Evolutionary conservation across 2,113 vertebrate species (phyloP).

Genomic region (Sphyrna mokarran): DNA sequence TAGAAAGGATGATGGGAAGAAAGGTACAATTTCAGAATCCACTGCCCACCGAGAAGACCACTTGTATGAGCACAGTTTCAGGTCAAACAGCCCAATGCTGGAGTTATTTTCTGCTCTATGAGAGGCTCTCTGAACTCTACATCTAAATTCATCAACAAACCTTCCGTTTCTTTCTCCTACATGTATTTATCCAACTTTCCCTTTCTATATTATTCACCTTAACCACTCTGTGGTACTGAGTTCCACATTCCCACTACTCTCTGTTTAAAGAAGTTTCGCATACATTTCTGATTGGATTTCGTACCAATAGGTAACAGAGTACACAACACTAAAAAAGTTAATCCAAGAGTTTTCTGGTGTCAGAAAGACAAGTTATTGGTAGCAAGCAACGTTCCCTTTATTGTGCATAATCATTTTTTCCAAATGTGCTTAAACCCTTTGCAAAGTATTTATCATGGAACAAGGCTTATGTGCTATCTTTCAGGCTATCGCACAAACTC

Average conservation of each 20-base stretch:
- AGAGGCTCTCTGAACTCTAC: not conserved
- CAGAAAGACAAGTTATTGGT: not conserved
- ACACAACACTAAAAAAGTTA: not conserved
- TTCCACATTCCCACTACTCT: not conserved
- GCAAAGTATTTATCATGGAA: not conserved
- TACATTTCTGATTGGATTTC: not conserved
- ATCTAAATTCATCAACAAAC: not conserved
- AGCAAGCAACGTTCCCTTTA: not conserved
- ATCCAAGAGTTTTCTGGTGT: not conserved
- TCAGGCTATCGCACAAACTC: not conserved
- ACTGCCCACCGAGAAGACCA: no score
- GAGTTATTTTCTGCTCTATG: not conserved
- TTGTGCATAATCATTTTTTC: not conserved
- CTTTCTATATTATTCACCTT: not conserved
- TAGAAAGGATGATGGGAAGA: no score
- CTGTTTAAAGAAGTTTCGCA: not conserved
- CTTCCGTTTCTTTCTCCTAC: not conserved
- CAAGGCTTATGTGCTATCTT: no score
- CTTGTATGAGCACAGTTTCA: not conserved
- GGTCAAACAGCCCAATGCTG: not conserved
- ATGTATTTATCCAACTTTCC: not conserved
- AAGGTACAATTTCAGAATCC: no score
- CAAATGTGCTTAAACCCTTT: not conserved
- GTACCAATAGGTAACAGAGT: not conserved
- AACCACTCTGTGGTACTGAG: not conserved